Base-by-base conservation (phyloP, 2,797 vertebrate genomes). In the Tapera naevia region DNA sequence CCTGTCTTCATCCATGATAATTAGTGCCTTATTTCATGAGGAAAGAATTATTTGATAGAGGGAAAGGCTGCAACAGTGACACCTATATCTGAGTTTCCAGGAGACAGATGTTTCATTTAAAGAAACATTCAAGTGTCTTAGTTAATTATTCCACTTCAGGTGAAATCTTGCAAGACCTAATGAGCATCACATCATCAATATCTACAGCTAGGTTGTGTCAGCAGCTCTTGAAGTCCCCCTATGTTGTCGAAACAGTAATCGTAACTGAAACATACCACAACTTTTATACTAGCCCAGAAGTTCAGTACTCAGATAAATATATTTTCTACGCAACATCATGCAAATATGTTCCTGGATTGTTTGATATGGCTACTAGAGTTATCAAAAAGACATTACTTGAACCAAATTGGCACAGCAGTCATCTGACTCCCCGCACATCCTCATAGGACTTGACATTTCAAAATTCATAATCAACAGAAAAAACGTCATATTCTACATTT, bases 381-480 rank as follows among this genome's bases (percentile, higher is more conserved):
- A 12, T 76, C n/a, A 85, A 76, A 71, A 75, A 80, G 33, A 25
- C 8, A 58, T 30, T 39, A 43, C n/a, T 39, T 60, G 35, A 88
- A 58, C 13, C 28, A 62, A 86, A 91, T 9, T 4, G 7, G 10
- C 30, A 82, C 8, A 86, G 61, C 14, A 33, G 54, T 54, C 33
- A 73, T 37, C 45, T 69, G 45, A 35, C 17, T 54, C 45, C 86
- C 23, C 12, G 9, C 32, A 11, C 0, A 1, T 25, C 73, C 39
- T 81, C 27, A 75, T 19, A 18, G 45, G 46, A 84, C 25, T 2
- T 88, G 56, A 72, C 66, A 67, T 80, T 95, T 93, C 51, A 75
- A 78, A 88, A 64, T 32, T 66, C 33, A 23, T n/a, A 62, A 80
- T 73, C 51, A 62, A 58, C 7, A 76, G 13, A 73, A 91, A 72